A percentile compares a stretch with the other conserved stretches of the same genome.
phyloP scores from a whole-genome alignment of 1,140 invertebrate genomes.

The Bombyx mori region DNA sequence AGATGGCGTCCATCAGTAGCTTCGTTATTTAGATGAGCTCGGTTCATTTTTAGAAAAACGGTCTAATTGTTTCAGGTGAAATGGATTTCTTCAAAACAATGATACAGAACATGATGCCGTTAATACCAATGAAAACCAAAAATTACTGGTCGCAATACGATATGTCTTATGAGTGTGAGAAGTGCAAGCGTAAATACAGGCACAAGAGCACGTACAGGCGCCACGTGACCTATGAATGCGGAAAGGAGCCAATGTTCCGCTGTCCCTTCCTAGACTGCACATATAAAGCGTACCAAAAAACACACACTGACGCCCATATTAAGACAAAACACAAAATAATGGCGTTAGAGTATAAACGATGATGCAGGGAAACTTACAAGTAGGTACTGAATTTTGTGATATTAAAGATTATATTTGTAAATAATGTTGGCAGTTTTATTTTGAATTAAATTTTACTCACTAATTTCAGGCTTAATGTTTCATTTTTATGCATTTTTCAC shows the following conservation, averaged over 20 bases:
- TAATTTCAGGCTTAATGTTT: too few relatives aligned
- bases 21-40: too few relatives aligned
- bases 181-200: constrained; percentile 61
- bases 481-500: too few relatives aligned
- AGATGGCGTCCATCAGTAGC: too few relatives aligned
- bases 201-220: constrained; percentile 70
- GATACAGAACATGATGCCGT: constrained; percentile 60
- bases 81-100: constrained; percentile 64
- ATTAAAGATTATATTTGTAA: constrained; percentile 49
- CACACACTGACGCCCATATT: constrained; percentile 57
- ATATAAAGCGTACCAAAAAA: constrained; percentile 68
- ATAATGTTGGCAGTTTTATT: constrained; percentile 20
- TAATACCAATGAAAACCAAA: constrained; percentile 63
- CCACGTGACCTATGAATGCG: constrained; percentile 69
- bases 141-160: constrained; percentile 60
- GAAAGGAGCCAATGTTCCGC: constrained; percentile 67
- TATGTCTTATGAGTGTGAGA: constrained; percentile 56
- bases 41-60: not conserved
- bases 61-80: constrained; percentile 65
- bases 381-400: constrained; percentile 48
- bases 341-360: constrained; percentile 56
- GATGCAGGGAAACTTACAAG: constrained; percentile 26
- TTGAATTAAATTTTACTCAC: not conserved
- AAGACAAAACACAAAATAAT: constrained; percentile 55
- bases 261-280: constrained; percentile 65